These are phyloP conservation scores for Varroa destructor DNA, from an alignment of 1,140 invertebrate genomes.

Conservation along the genomic window DNA sequence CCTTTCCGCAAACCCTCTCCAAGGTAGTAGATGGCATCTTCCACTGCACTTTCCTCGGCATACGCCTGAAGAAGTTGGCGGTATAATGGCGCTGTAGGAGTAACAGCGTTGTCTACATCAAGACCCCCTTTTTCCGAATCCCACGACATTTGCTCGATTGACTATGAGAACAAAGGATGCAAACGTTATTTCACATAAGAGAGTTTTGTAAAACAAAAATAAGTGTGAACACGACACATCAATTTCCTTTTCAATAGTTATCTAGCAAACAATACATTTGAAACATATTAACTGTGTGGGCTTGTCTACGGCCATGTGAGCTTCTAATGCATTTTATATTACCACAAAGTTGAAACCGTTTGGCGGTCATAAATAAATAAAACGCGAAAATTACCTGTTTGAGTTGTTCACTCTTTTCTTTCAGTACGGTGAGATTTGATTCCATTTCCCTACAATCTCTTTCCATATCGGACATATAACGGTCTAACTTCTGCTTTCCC, in stretches of 20 bases:
- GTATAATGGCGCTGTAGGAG: constrained; percentile 86
- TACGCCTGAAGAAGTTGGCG: constrained; percentile 90
- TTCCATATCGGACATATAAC: constrained; percentile 57
- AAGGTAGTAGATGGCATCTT: constrained; percentile 96
- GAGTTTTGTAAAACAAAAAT: too few species aligned
- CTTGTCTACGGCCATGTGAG: too few species aligned
- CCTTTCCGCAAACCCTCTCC: constrained; percentile 84
- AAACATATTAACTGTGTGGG: too few species aligned
- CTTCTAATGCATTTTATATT: too few species aligned
- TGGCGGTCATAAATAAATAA: too few species aligned
- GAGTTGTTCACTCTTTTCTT: constrained; percentile 71
- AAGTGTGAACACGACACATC: too few species aligned
- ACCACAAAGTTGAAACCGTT: too few species aligned
- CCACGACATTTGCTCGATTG: constrained; percentile 12
- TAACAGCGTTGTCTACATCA: constrained; percentile 90
- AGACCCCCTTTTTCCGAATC: constrained; percentile 54
- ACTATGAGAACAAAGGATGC: too few species aligned
- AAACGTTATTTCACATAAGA: constrained; percentile 1
- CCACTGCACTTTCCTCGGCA: constrained; percentile 91
- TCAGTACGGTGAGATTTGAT: constrained; percentile 41
- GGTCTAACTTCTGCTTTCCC: constrained; percentile 70
- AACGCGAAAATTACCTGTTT: constrained; percentile 52
- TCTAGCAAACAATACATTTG: too few species aligned
- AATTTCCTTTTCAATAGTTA: too few species aligned
- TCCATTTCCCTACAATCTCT: constrained; percentile 26